Percentiles rank a stretch among this genome's conserved stretches.
phyloP scores from a whole-genome alignment of 2,113 vertebrate species.

The Oncorhynchus clarkii region DNA sequence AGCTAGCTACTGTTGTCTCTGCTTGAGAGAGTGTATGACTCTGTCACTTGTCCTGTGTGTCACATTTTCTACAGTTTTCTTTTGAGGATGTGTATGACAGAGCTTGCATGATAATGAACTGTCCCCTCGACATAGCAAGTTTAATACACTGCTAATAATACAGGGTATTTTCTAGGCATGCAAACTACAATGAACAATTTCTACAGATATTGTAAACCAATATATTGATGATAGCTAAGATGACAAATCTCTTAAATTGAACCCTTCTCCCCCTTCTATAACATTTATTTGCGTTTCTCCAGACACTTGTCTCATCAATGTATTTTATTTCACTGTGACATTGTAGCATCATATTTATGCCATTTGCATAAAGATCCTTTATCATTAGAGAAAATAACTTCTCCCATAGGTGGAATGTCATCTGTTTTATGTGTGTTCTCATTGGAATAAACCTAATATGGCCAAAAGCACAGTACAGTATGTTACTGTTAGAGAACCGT shows the following conservation, averaged over 20 bases:
- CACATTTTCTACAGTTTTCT: conserved; percentile 14
- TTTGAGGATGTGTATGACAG: conserved; percentile 29
- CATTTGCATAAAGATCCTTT: conserved; percentile 48
- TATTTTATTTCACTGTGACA: conserved; percentile 49
- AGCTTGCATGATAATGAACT: conserved; percentile 55
- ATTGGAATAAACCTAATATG: conserved; percentile 73
- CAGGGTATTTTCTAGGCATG: conserved; percentile 79
- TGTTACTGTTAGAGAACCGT: conserved; percentile 48
- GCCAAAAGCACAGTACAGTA: conserved; percentile 47
- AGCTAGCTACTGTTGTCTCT: conserved; percentile 24
- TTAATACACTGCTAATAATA: conserved; percentile 55
- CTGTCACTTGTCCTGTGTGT: conserved; percentile 9
- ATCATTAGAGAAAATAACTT: conserved; percentile 42
- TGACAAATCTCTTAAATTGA: conserved; percentile 21
- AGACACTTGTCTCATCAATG: conserved; percentile 36
- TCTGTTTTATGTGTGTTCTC: conserved; percentile 69
- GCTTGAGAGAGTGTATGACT: conserved; percentile 15
- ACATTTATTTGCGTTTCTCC: conserved; percentile 42
- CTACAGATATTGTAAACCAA: conserved; percentile 46
- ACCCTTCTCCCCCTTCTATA: background rate
- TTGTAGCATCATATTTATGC: conserved; percentile 50
- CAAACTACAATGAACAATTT: conserved; percentile 52
- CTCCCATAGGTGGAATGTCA: conserved; percentile 61
- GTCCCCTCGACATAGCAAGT: conserved; percentile 29
- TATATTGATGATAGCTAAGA: conserved; percentile 25